Percentiles rank a stretch among this genome's conserved stretches.
These are phyloP conservation scores for Phylloscopus whistleri DNA, from an alignment of 2,113 vertebrate species.

Conservation along the genomic window DNA sequence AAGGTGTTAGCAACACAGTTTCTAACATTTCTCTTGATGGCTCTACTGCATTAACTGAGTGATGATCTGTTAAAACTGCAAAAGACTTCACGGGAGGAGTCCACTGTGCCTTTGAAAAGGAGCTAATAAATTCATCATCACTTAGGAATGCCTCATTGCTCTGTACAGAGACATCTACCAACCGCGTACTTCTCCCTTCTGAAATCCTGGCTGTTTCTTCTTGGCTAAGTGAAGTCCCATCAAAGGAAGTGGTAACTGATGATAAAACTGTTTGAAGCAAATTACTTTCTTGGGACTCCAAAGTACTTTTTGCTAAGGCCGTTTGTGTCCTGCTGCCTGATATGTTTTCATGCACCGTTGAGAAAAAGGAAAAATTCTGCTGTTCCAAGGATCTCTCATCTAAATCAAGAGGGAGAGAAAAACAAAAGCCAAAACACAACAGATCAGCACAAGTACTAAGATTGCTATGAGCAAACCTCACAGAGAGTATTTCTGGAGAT, in stretches of 20 bases:
- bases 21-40: constrained; percentile 12
- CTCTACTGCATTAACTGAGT: constrained; percentile 27
- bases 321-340: constrained; percentile 54
- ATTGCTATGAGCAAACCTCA: not conserved
- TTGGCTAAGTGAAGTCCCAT: constrained; percentile 42
- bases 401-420: constrained; percentile 55
- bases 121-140: constrained; percentile 66
- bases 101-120: constrained; percentile 65
- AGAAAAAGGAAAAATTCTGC: constrained; percentile 59
- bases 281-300: constrained; percentile 56
- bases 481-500: not conserved
- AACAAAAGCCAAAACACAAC: not conserved
- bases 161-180: constrained; percentile 5
- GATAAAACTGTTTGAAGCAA: constrained; percentile 13
- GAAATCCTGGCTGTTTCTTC: constrained; percentile 9
- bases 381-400: constrained; percentile 62
- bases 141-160: constrained; percentile 59
- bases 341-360: constrained; percentile 35
- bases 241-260: constrained; percentile 39
- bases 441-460: not conserved
- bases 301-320: constrained; percentile 72
- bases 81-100: constrained; percentile 48
- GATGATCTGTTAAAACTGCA: not conserved
- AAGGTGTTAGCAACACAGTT: constrained; percentile 43
- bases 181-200: not conserved